Evolutionary conservation across 2,113 vertebrate species (phyloP).

Genomic region (Typhlomys cinereus): DNA sequence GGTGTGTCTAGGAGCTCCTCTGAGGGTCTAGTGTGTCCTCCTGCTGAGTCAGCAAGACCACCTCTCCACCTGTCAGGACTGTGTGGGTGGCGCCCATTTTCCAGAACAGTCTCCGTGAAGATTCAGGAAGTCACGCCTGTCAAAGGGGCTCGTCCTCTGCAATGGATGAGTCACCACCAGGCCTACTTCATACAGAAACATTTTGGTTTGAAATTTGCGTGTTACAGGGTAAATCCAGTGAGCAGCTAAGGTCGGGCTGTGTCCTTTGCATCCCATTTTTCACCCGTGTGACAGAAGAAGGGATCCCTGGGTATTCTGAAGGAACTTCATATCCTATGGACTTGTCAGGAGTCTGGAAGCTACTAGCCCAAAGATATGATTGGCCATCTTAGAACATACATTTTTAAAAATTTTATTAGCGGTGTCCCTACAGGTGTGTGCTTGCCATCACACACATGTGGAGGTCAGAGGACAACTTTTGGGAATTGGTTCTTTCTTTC

Average conservation of each 20-base stretch:
- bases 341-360: not conserved
- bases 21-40: not conserved
- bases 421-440: too few relatives aligned
- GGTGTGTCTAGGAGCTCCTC: not conserved
- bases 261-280: not conserved
- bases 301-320: not conserved
- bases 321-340: not conserved
- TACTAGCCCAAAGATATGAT: not conserved
- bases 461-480: too few relatives aligned
- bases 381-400: not conserved
- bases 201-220: not conserved
- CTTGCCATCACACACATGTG: too few relatives aligned
- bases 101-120: not conserved
- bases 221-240: not conserved
- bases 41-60: not conserved
- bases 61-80: not conserved
- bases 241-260: not conserved
- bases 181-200: accelerated
- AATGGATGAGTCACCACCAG: not conserved
- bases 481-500: too few relatives aligned
- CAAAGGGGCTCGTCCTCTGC: not conserved
- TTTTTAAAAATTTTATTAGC: too few relatives aligned
- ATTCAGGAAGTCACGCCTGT: not conserved
- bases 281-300: not conserved
- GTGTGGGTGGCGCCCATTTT: too few relatives aligned